These are phyloP conservation scores for Sarcophaga peregrina DNA, from an alignment of 1,140 invertebrate genomes.

Conservation along the genomic window DNA sequence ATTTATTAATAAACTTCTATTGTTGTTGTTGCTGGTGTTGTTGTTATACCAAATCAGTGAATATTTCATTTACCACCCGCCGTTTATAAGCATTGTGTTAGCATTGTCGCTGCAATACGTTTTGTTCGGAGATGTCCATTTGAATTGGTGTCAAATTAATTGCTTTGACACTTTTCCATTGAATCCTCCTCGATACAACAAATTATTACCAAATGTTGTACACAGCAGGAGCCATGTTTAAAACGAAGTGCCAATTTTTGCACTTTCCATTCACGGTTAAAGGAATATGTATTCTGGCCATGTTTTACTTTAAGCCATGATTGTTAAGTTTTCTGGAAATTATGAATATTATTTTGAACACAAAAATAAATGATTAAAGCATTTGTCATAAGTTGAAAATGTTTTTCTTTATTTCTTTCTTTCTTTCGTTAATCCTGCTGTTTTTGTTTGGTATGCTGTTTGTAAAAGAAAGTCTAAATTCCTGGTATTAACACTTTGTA, in stretches of 20 bases:
- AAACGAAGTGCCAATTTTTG: conserved; percentile 39
- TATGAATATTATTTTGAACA: too few relatives aligned
- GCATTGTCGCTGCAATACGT: background rate
- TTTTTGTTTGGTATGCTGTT: too few relatives aligned
- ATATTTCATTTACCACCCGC: background rate
- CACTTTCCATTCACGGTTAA: background rate
- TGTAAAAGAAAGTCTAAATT: too few relatives aligned
- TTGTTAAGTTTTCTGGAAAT: too few relatives aligned
- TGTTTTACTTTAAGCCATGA: too few relatives aligned
- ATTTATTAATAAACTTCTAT: background rate
- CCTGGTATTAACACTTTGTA: too few relatives aligned
- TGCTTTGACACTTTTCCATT: conserved; percentile 41
- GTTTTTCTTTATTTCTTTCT: too few relatives aligned
- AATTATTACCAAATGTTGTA: conserved; percentile 27
- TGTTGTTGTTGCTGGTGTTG: background rate
- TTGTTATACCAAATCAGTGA: background rate
- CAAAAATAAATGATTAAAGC: too few relatives aligned
- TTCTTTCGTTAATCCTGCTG: too few relatives aligned
- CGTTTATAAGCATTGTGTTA: background rate
- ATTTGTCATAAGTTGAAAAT: too few relatives aligned
- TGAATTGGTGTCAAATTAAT: conserved; percentile 36
- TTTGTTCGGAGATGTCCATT: background rate
- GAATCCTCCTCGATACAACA: conserved; percentile 18
- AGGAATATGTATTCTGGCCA: background rate
- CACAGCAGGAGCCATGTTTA: background rate